Evolutionary conservation across 2,797 vertebrate species (phyloP).

Genomic region (Propithecus perrieri): DNA sequence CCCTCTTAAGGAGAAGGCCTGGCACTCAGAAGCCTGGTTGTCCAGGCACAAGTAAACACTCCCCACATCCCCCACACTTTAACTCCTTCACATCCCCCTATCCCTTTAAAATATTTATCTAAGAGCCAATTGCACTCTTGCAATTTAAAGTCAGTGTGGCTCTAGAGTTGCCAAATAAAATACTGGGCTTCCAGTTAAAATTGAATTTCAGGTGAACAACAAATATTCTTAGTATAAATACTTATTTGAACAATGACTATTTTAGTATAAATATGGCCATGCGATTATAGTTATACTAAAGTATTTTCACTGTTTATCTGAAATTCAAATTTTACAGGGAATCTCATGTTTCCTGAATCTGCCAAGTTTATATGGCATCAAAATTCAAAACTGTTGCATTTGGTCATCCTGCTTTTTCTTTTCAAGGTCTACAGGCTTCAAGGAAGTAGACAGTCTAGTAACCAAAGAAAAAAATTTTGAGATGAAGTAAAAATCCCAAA

Average conservation of each 20-base stretch:
- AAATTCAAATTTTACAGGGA: conserved; percentile 4
- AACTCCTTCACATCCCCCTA: not conserved
- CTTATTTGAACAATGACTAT: not conserved
- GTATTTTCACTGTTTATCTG: not conserved
- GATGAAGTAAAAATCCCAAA: not conserved
- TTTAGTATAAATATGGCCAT: not conserved
- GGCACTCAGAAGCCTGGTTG: not conserved
- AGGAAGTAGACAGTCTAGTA: not conserved
- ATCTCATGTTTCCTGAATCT: not conserved
- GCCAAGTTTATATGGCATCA: not conserved
- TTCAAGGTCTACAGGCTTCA: not conserved
- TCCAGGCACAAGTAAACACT: not conserved
- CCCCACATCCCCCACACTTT: not conserved
- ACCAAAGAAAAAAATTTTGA: not conserved
- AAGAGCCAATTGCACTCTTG: not conserved
- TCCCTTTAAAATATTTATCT: conserved; percentile 16
- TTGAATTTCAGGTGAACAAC: not conserved
- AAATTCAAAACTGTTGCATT: not conserved
- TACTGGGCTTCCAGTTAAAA: not conserved
- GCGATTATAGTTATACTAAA: not conserved
- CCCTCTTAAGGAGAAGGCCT: not conserved
- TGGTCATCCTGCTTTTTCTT: not conserved
- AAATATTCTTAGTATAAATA: conserved; percentile 2
- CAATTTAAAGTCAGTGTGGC: not conserved
- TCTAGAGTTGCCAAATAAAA: not conserved